Evolutionary conservation across 2,888 invertebrate genomes (phyloP).

Genomic region (Sinhomidia bicolor): DNA sequence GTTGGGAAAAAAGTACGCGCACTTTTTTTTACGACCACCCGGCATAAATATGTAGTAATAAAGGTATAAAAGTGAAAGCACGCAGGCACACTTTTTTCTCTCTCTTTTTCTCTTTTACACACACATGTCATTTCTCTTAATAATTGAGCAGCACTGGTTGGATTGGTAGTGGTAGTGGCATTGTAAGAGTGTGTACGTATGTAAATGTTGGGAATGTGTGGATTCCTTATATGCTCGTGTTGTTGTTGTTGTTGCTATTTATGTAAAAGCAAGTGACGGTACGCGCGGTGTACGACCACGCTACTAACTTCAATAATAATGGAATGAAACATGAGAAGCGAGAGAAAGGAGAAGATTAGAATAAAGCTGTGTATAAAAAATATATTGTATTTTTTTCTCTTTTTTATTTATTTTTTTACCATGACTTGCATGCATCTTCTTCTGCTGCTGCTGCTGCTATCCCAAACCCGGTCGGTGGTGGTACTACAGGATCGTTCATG

Average conservation of each 20-base stretch:
- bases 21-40: constrained; percentile 13
- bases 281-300: no score
- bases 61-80: background rate
- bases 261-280: no score
- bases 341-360: background rate
- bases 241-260: no score
- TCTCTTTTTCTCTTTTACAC: no score
- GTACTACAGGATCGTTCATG: constrained; percentile 78
- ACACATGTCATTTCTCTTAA: constrained; percentile 17
- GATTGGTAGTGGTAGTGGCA: background rate
- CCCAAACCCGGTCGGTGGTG: no score
- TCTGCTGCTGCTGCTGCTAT: no score
- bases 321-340: background rate
- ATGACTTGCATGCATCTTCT: background rate
- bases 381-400: background rate
- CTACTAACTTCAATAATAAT: no score
- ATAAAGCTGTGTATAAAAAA: no score
- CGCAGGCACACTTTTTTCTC: no score
- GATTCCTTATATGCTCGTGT: no score
- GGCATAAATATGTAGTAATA: background rate
- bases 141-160: constrained; percentile 10
- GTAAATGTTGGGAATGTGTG: no score
- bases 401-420: background rate
- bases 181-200: background rate
- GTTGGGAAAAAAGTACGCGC: background rate